Conservation (phyloP, 1,140 invertebrate genomes). For the Temnothorax curvispinosus region DNA sequence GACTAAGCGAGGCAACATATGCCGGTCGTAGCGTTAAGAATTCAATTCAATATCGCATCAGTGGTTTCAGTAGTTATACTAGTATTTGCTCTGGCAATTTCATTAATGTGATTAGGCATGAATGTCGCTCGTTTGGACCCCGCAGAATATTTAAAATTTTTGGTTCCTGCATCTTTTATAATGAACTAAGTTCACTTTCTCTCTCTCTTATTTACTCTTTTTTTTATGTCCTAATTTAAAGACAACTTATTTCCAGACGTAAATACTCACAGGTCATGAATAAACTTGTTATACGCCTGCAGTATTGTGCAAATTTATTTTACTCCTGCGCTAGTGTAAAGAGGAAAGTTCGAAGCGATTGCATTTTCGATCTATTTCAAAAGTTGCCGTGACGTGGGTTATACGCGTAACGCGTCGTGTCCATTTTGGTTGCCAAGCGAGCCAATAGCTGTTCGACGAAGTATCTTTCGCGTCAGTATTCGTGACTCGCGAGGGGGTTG, state of each 20-base stretch:
- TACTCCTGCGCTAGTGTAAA: slow-evolving; percentile 4
- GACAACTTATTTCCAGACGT: not conserved
- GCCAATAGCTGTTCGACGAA: slow-evolving; percentile 45
- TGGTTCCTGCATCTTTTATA: not conserved
- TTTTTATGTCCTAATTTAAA: not conserved
- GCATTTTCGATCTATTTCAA: slow-evolving; percentile 53
- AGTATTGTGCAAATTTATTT: slow-evolving; percentile 17
- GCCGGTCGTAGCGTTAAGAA: slow-evolving; percentile 74
- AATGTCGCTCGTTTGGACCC: slow-evolving; percentile 44
- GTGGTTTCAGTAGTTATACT: slow-evolving; percentile 65
- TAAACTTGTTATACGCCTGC: slow-evolving; percentile 7
- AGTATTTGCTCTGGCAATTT: slow-evolving; percentile 70
- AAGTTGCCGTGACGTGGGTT: slow-evolving; percentile 42
- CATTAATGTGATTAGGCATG: slow-evolving; percentile 68
- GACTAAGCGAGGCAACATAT: slow-evolving; percentile 31
- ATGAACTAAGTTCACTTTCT: not conserved
- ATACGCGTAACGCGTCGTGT: slow-evolving; percentile 43
- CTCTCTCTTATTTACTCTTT: not conserved
- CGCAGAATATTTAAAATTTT: not conserved
- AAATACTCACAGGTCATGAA: not conserved
- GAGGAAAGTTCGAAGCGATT: slow-evolving; percentile 44
- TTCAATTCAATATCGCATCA: slow-evolving; percentile 82
- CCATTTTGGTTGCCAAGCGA: slow-evolving; percentile 59
- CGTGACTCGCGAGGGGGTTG: slow-evolving; percentile 65
- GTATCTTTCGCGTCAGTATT: slow-evolving; percentile 64